Evolutionary conservation across 2,113 vertebrate species (phyloP).

Genomic region (Mesoclemmys tuberculata): DNA sequence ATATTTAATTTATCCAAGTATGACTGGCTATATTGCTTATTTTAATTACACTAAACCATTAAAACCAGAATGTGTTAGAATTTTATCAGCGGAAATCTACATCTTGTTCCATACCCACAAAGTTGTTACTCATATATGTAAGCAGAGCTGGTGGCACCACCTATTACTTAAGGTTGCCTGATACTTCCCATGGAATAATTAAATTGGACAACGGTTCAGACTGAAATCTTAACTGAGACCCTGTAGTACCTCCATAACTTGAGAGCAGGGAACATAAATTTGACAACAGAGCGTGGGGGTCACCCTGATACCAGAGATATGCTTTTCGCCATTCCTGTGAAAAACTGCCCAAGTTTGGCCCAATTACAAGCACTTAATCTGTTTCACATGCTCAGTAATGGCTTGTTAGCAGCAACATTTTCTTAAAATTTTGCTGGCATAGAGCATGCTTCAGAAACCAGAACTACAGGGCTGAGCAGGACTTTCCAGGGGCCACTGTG

Average conservation of each 20-base stretch:
- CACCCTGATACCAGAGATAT: neutral
- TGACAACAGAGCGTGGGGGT: neutral
- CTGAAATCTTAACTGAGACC: neutral
- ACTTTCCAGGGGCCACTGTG: neutral
- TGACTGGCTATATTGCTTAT: neutral
- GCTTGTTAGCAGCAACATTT: neutral
- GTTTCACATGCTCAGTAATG: fast-evolving
- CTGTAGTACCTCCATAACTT: neutral
- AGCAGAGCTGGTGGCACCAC: slow-evolving; percentile 37
- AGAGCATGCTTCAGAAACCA: neutral
- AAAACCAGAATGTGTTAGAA: slow-evolving; percentile 46
- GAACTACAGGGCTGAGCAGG: neutral
- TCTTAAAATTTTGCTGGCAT: neutral
- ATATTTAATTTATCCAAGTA: slow-evolving; percentile 43
- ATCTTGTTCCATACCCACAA: slow-evolving; percentile 29
- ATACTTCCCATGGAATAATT: neutral
- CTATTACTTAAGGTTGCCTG: neutral
- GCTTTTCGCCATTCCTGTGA: neutral
- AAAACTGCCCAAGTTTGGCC: neutral
- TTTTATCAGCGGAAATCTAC: slow-evolving; percentile 56
- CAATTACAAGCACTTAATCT: neutral
- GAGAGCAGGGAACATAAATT: neutral
- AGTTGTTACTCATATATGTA: slow-evolving; percentile 25
- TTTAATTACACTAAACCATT: slow-evolving; percentile 59
- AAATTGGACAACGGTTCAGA: neutral